phyloP scores from a whole-genome alignment of 2,113 vertebrate genomes.

The Patagioenas fasciata region DNA sequence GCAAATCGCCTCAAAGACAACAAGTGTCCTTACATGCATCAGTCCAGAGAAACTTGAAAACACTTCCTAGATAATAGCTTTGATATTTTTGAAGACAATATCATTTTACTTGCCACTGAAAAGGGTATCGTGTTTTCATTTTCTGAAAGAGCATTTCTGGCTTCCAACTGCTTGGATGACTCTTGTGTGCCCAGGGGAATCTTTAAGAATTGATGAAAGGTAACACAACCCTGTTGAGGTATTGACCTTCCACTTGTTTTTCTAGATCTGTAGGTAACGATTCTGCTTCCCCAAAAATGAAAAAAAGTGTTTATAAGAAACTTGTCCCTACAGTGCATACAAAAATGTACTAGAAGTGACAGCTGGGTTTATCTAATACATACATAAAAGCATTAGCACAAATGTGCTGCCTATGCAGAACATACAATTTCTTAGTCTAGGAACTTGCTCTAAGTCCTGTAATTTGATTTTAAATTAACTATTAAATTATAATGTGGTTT shows the following conservation, averaged over 20 bases:
- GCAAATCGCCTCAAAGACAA: background rate
- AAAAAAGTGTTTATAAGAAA: background rate
- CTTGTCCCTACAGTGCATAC: background rate
- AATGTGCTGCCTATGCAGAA: background rate
- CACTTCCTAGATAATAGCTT: background rate
- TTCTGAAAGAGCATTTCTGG: background rate
- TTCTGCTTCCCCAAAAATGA: background rate
- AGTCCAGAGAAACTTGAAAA: background rate
- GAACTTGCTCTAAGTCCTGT: background rate
- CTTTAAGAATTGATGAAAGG: background rate
- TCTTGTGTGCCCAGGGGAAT: background rate
- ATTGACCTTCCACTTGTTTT: background rate
- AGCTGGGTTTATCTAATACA: background rate
- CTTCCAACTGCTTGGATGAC: background rate
- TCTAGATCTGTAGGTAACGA: background rate
- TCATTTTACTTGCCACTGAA: background rate
- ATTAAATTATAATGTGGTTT: slow-evolving; percentile 24
- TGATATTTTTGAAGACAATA: background rate
- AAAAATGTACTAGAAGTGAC: background rate
- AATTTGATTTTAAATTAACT: slow-evolving; percentile 28
- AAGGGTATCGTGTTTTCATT: background rate
- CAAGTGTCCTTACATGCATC: background rate
- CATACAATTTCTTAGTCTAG: background rate
- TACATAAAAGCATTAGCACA: background rate
- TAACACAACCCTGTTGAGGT: background rate